A percentile compares a stretch with the other conserved stretches of the same genome.
phyloP scores from a whole-genome alignment of 92 coral and sea anemone genomes.

The Micromussa lordhowensis region DNA sequence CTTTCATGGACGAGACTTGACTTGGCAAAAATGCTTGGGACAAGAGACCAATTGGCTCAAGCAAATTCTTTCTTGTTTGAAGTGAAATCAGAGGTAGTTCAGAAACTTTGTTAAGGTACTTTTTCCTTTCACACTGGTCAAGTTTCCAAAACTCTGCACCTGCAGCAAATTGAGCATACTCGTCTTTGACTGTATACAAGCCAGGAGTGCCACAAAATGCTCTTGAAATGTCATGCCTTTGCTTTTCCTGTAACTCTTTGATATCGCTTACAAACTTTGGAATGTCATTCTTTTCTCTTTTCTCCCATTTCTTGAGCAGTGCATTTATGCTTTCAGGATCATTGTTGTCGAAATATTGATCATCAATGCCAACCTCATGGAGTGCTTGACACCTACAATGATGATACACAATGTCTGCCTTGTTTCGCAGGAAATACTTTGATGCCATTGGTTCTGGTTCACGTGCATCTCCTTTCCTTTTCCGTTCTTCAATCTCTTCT shows the following conservation, averaged over 20 bases:
- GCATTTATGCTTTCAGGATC: slow-evolving; percentile 61
- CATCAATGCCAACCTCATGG: slow-evolving; percentile 40
- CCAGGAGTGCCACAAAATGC: slow-evolving; percentile 61
- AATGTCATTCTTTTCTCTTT: slow-evolving; percentile 41
- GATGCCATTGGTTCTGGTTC: too few relatives aligned
- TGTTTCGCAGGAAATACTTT: slow-evolving; percentile 53
- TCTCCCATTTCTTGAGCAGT: slow-evolving; percentile 52
- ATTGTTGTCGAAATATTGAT: slow-evolving; percentile 54
- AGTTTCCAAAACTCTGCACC: slow-evolving; percentile 46
- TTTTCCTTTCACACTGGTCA: slow-evolving; percentile 20
- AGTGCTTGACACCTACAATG: slow-evolving; percentile 41
- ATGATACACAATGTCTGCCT: slow-evolving; percentile 49
- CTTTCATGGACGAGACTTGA: slow-evolving; percentile 38
- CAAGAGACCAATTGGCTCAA: slow-evolving; percentile 18
- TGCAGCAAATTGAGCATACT: slow-evolving; percentile 27
- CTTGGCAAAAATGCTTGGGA: slow-evolving; percentile 24
- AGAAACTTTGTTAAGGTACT: slow-evolving; percentile 37
- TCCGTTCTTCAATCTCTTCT: slow-evolving; percentile 32
- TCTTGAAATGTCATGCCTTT: slow-evolving; percentile 60
- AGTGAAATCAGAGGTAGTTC: slow-evolving; percentile 27
- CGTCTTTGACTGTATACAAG: slow-evolving; percentile 44
- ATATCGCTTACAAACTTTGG: slow-evolving; percentile 41
- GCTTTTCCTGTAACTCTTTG: slow-evolving; percentile 43
- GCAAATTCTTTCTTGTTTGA: neutral
- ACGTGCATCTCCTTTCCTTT: neutral